Evolutionary conservation across 2,888 invertebrate species (phyloP), one percentile per base, ranked within the genome.

Genomic region (Pheosia gnoma): DNA sequence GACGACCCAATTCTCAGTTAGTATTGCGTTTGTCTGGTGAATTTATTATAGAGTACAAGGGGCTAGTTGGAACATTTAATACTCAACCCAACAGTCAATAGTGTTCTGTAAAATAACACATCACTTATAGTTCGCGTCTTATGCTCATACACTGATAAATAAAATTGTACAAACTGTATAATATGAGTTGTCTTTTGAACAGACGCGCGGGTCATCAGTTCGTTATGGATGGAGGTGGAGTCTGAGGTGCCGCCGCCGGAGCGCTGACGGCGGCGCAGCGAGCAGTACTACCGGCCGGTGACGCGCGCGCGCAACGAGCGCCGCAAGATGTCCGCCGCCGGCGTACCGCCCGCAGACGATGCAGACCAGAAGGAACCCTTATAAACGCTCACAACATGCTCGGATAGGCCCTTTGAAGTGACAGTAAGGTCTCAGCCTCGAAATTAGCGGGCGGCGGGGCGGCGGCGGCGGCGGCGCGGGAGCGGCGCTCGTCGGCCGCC

Each of bases 231-330:
- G 91, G 93, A 93, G 79, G 76, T 91, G 69, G 93, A 93, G 83
- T 84, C 91, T 45, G 88, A 88, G 59, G 75, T 80, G n/a, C 89
- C 88, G 3, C 79, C 74, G 13, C 93, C 92, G 77, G 93, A 93
- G 66, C 93, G 93, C 91, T 93, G 93, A 93, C 93, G 93, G 63
- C 92, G 93, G 77, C 88, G 93, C 68, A 92, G 92, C 90, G 93
- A 93, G 93, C 93, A 93, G 90, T 93, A 85, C 84, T 90, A 93
- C 84, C 90, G 93, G 87, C 93, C 93, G 53, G 88, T 93, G 62
- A 83, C 88, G 7, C 90, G 93, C 81, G 90, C 89, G 68, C 91
- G 93, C 61, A 75, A 82, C 56, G 91, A 92, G 74, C 89, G 91
- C 57, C 90, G 93, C 84, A 93, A 93, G 82, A 86, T 92, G 88